Evolutionary conservation across 2,888 invertebrate species (phyloP).

Genomic region (Eubasilissa splendida): DNA sequence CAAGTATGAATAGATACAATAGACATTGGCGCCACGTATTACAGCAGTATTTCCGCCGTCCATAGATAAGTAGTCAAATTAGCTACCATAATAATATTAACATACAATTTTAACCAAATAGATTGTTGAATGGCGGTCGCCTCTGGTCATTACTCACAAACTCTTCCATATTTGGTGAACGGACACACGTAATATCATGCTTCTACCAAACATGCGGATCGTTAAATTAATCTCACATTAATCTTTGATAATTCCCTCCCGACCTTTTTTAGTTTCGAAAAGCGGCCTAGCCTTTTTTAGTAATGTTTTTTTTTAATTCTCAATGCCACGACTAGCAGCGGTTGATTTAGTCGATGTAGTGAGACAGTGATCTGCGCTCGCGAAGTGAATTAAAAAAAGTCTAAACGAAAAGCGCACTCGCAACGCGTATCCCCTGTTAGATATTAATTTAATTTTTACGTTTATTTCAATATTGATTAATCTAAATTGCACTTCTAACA

Average conservation of each 20-base stretch:
- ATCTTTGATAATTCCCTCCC: constrained; percentile 4
- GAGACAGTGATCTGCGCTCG: too few species aligned
- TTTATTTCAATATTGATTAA: too few species aligned
- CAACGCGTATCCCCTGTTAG: too few species aligned
- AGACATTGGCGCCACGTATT: background rate
- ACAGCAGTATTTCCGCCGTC: background rate
- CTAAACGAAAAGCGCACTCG: too few species aligned
- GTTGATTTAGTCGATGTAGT: too few species aligned
- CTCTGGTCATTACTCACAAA: constrained; percentile 17
- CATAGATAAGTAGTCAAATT: constrained; percentile 10
- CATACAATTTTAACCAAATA: constrained; percentile 32
- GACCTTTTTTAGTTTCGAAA: background rate
- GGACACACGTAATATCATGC: constrained; percentile 16
- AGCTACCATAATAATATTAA: constrained; percentile 11
- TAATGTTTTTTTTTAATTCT: background rate
- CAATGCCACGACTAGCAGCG: too few species aligned
- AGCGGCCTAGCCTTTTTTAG: constrained; percentile 6
- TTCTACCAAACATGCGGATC: constrained; percentile 3
- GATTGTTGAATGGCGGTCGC: constrained; percentile 5
- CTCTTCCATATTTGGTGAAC: constrained; percentile 37
- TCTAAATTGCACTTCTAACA: too few species aligned
- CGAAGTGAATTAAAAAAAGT: too few species aligned
- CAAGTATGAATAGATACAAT: too few species aligned
- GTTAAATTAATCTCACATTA: constrained; percentile 23
- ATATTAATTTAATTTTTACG: too few species aligned